Evolutionary conservation across 2,888 invertebrate species (phyloP), one percentile per base, ranked within the genome.

Genomic region (Sepiola atlantica): DNA sequence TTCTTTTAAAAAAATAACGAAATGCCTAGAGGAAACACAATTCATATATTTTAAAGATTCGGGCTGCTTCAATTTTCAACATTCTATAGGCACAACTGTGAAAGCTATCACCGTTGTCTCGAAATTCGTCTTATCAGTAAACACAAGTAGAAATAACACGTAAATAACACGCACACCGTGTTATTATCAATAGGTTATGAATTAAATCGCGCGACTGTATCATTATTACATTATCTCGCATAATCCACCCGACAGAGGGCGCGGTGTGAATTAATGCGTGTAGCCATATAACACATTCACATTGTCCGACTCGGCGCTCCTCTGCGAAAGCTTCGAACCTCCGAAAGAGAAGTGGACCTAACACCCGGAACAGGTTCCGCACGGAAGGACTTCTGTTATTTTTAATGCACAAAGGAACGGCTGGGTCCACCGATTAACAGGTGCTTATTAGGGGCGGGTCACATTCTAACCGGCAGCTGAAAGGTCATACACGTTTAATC

Each of bases 301-400:
- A 28, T 28, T 77, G 77, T 77, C n/a, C 10, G n/a, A 77, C n/a
- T 12, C 45, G 77, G 8, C 28, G 28, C n/a, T 77, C 77, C 12
- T 77, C 28, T 77, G 77, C 28, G 18, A 77, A 61, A 77, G 12
- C 10, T 77, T 77, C 28, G n/a, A 77, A 77, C 77, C 28, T 77
- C 77, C 77, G 77, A 77, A 77, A n/a, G 28, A 77, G n/a, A 77
- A 77, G 77, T 16, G 77, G 77, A n/a, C 77, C n/a, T n/a, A 77
- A 77, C 77, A 77, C n/a, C 77, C 77, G n/a, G 77, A 77, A 77
- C 77, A 77, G n/a, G 77, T 77, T 77, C 77, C 77, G 77, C 77
- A 77, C 77, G 77, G n/a, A 12, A 77, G 77, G n/a, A 77, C 77
- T 77, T 28, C 28, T 77, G 77, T 77, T 77, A 77, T 77, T 77